Evolutionary conservation across 1,140 invertebrate species (phyloP), one percentile per base, ranked within the genome.

Genomic region (Pseudomyrmex cubaensis): DNA sequence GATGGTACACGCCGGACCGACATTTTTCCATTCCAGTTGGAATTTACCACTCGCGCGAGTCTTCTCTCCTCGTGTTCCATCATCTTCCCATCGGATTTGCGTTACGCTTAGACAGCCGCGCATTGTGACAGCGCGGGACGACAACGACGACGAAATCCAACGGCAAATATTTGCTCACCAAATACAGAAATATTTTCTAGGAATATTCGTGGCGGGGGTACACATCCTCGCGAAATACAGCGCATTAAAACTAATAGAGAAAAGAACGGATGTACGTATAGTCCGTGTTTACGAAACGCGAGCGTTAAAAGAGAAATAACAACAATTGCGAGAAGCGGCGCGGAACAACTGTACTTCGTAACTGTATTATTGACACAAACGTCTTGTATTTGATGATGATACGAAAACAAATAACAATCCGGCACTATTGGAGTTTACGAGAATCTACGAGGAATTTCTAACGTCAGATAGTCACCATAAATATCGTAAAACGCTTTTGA

Each of bases 21-120:
- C 86, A 73, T 88, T 88, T 88, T 88, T 88, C 86, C 76, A 88
- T 87, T 87, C 56, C 82, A 22, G 22, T 66, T 56, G 86, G 73
- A 87, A 88, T 88, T 85, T 82, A 82, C 66, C 74, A 62, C 54
- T 44, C 70, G 83, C 5, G 48, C 62, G 75, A n/a, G 74, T 87
- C 86, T 87, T 84, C 50, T 7, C 35, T 84, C 50, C 67, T 20
- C 13, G 64, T 17, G 70, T 64, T 54, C 85, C 67, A 82, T 57
- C 72, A 54, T 84, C 86, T 78, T 84, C 73, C 69, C 86, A 62
- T 87, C 85, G 46, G 85, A 72, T 12, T 50, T 62, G 35, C 72
- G 76, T 80, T 80, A 80, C 56, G 76, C 76, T 80, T 80, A 80
- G 66, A 80, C 76, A 80, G 76, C 54, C 54, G 76, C 64, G 54